Evolutionary conservation across 2,888 invertebrate species (phyloP), one percentile per base, ranked within the genome.

Genomic region (Spisula solida): DNA sequence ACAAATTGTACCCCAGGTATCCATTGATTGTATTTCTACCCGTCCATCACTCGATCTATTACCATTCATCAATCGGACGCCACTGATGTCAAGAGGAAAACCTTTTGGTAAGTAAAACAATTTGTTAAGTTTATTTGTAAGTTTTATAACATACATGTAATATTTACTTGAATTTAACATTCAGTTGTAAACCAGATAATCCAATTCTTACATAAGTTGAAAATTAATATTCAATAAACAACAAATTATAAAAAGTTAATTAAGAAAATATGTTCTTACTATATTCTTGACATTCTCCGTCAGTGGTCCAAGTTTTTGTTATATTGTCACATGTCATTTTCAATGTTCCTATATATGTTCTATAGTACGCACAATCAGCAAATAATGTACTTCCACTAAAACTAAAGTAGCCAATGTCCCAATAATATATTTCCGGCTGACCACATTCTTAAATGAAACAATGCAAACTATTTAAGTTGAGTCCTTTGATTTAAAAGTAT

Each of bases 1-100:
- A 56, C 85, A 85, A 41, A 85, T 55, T 55, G 85, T 85, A 29
- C 85, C 85, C 85, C 85, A 85, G 25, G 55, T 79, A 41, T 55
- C 85, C 16, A 78, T 31, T 20, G 79, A 78, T 79, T 79, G 34
- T 5, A 85, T 55, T 31, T 85, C 85, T 47, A 85, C 85, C 8
- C 85, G 48, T n/a, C 85, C 85, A 85, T 48, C 18, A 29, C 48
- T 85, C n/a, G 55, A 25, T 31, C 20, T 55, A 51, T 34, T 51
- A 34, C 85, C 85, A 31, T 83, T 29, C 18, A 48, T 48, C 51
- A 83, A 25, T 16, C 83, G 70, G 14, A 83, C 29, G n/a, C 16
- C 83, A 48, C 41, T 29, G 16, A 83, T 34, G 66, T 83, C 48
- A n/a, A 83, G 48, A n/a, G 83, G 83, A 48, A 47, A 83, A 51